Conservation (phyloP, 2,113 vertebrate genomes). For the Nasalis larvatus region DNA sequence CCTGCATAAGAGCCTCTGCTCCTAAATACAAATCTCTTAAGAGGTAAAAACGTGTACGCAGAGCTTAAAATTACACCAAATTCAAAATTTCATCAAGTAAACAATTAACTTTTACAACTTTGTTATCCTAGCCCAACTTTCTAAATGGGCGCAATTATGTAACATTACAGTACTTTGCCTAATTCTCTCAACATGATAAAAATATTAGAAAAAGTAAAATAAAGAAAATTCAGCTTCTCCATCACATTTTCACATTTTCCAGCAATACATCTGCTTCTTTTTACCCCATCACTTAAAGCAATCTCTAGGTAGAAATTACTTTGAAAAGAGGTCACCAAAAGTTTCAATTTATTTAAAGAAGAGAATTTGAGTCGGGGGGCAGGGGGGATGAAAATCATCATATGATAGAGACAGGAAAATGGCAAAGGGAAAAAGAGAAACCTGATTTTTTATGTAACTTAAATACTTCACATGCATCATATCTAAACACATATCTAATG, state of each 20-base stretch:
- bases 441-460: not conserved
- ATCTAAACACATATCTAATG: not conserved
- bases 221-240: not conserved
- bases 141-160: not conserved
- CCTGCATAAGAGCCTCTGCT: not conserved
- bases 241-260: not conserved
- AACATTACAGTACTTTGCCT: not conserved
- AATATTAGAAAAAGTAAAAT: not conserved
- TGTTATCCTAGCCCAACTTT: conserved; percentile 6
- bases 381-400: not conserved
- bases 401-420: not conserved
- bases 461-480: not conserved
- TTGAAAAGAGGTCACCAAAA: conserved; percentile 6
- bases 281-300: not conserved
- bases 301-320: not conserved
- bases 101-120: conserved; percentile 16
- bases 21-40: not conserved
- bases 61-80: conserved; percentile 37
- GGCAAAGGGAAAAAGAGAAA: not conserved
- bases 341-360: conserved; percentile 36
- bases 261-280: not conserved
- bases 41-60: not conserved
- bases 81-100: conserved; percentile 42
- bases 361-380: not conserved
- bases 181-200: not conserved